A percentile compares a stretch with the other conserved stretches of the same genome.
Evolutionary conservation across 2,113 vertebrate species (phyloP).

Genomic region (Anguilla rostrata): DNA sequence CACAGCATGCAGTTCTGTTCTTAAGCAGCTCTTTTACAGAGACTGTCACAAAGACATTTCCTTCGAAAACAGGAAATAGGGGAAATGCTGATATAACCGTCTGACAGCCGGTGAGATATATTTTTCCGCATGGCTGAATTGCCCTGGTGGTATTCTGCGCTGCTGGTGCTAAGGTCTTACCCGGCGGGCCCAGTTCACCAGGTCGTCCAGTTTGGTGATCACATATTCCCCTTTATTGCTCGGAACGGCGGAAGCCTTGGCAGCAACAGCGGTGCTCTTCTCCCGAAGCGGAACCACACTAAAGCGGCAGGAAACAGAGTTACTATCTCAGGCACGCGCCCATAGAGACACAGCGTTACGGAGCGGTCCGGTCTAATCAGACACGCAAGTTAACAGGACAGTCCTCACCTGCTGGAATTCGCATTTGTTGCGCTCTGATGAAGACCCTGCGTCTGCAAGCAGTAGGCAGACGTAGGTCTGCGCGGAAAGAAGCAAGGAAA

Average conservation of each 20-base stretch:
- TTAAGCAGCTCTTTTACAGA: no score
- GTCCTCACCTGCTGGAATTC: slow-evolving; percentile 52
- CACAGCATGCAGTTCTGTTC: no score
- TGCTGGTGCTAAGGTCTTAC: slow-evolving; percentile 67
- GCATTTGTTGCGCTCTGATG: slow-evolving; percentile 55
- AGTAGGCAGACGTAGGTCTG: slow-evolving; percentile 60
- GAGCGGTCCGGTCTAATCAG: not conserved
- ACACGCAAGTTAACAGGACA: not conserved
- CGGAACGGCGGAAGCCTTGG: slow-evolving; percentile 67
- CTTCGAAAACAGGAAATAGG: no score
- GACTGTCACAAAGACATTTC: no score
- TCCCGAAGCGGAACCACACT: slow-evolving; percentile 71
- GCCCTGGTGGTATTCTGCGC: not conserved
- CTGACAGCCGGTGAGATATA: not conserved
- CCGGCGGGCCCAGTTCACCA: slow-evolving; percentile 92
- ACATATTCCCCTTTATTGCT: slow-evolving; percentile 84
- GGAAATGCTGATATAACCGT: no score
- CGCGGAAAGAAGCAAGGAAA: not conserved
- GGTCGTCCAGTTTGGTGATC: slow-evolving; percentile 88
- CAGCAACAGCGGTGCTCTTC: slow-evolving; percentile 70
- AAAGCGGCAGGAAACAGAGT: not conserved
- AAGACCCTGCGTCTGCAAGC: slow-evolving; percentile 50
- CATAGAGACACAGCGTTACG: not conserved
- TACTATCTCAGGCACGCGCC: not conserved
- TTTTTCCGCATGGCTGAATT: not conserved